Base-by-base conservation (phyloP, 2,888 invertebrate genomes). In the Chrysolina americana region DNA sequence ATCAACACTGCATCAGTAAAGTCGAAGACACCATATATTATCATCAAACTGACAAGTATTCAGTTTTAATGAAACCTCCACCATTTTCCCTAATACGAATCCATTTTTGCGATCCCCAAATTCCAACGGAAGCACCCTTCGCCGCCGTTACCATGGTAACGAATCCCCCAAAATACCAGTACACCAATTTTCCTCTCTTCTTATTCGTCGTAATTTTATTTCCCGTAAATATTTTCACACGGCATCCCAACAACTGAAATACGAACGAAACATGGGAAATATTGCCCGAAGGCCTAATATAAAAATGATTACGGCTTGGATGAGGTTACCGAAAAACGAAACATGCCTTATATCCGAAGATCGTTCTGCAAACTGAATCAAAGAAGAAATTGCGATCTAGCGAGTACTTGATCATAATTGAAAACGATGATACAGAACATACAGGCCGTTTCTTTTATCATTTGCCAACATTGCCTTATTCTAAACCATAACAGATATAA, bases 31-130 rank as follows among this genome's bases (percentile, higher is more conserved):
- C 36, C 44, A 23, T 28, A 19, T n/a, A n/a, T n/a, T n/a, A n/a
- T 28, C 5, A n/a, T 19, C 65, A 15, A 21, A 36, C 41, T 66
- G 11, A 23, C 9, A 28, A 9, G 41, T 9, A 41, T 15, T n/a
- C 28, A 13, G 53, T 53, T 48, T 53, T 19, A 41, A 68, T 53
- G 56, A 53, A 68, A 53, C 75, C 82, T 84, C 86, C 86, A 84
- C 86, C 86, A 86, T 86, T 86, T 86, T 85, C 85, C 84, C 83
- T 86, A 86, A 86, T 86, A 86, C 86, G 85, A 86, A 83, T 86
- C 87, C 87, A 87, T 87, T 87, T 87, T 87, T 87, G 86, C 86
- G 86, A 87, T 87, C 87, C 86, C 85, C 82, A 83, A 85, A 85
- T 86, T 85, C 85, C 86, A 81, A 83, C 83, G 84, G 81, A 80